Conservation (phyloP, 1,140 invertebrate species). For the Neotoxoptera formosana region DNA sequence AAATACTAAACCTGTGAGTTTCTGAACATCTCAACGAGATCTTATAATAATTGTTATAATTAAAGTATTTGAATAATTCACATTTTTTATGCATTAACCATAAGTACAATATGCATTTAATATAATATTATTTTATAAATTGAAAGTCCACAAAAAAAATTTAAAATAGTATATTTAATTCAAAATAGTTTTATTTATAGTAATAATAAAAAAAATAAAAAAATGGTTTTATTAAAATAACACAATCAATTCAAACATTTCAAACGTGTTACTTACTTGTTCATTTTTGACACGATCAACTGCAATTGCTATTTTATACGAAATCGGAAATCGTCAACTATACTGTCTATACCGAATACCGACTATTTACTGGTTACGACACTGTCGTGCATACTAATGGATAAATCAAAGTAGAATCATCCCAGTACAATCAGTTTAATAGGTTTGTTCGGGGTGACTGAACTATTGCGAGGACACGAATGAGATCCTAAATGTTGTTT, state of each 20-base stretch:
- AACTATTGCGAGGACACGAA: not conserved
- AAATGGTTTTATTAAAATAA: not conserved
- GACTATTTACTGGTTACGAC: not conserved
- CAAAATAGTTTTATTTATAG: no score
- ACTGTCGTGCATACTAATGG: not conserved
- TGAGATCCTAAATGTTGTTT: not conserved
- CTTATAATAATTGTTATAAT: no score
- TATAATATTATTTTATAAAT: no score
- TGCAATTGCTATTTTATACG: not conserved
- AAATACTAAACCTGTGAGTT: no score
- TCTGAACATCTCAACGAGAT: no score
- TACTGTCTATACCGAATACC: not conserved
- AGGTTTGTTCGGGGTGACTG: not conserved
- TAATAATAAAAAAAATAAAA: no score
- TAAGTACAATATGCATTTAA: no score
- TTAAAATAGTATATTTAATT: no score
- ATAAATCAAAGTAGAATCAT: slow-evolving; percentile 32
- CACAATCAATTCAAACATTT: not conserved
- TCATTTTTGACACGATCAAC: not conserved
- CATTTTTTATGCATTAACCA: no score
- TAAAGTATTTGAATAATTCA: no score
- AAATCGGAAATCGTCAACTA: not conserved
- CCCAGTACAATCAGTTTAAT: not conserved
- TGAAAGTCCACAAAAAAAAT: no score
- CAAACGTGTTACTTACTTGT: not conserved